Base-by-base conservation (phyloP, 2,797 vertebrate species). In the Xerus rutilus region DNA sequence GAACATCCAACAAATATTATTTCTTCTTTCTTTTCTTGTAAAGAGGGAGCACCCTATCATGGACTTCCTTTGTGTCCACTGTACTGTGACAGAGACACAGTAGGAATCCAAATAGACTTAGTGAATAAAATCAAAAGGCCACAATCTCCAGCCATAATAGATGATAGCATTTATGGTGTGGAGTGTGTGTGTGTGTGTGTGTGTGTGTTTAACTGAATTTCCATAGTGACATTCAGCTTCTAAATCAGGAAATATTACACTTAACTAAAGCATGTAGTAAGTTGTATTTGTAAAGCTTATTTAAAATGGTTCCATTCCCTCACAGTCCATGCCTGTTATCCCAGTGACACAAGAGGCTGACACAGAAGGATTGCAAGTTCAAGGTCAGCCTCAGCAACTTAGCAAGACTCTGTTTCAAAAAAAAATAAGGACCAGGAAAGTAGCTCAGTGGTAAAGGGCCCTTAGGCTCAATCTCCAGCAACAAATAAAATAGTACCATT, bases 201-300 rank as follows among this genome's bases (percentile, higher is more conserved):
- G 52, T 78, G 62, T 73, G 5, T 39, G 23, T 43, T 28, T 54
- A 62, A 62, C 25, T 79, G 65, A 65, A 86, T 73, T 88, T 84
- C 94, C 70, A 84, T 76, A 43, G 52, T 81, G 52, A 78, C 64
- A 69, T 30, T 76, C 17, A 59, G 11, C 49, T 95, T 92, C 49
- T 83, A 84, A 70, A 92, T 88, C 45, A 76, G 84, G 49, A 93
- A 97, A 52, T 83, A 90, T 32, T 74, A 15, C 45, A 79, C 72
- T 54, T 83, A 89, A 17, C 57, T 35, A 89, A 91, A 92, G 59
- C 32, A 45, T 18, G 18, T 84, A 30, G 73, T 92, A 83, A 17
- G 5, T 72, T 91, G 45, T 65, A 67, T 86, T 62, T 86, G 13
- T 88, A 94, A 88, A 73, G 32, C 69, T 92, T 30, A 69, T 79